Percentiles rank a stretch among this genome's conserved stretches.
Conservation (phyloP, 2,113 vertebrate genomes). For the Sander vitreus region DNA sequence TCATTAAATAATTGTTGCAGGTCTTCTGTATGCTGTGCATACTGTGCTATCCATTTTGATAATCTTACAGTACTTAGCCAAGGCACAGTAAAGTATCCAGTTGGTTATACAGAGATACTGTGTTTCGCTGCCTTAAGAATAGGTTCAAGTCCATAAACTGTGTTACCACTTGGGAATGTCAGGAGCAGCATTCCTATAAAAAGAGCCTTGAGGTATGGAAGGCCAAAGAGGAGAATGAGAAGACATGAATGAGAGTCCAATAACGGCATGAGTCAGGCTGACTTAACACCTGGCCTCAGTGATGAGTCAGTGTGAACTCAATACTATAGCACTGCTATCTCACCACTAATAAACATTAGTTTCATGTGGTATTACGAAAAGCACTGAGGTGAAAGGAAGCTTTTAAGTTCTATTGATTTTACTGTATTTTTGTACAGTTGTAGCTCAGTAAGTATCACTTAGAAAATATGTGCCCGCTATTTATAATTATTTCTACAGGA, state of each 20-base stretch:
- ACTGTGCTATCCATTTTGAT: not conserved
- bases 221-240: conserved; percentile 35
- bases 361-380: conserved; percentile 14
- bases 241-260: conserved; percentile 25
- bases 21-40: not conserved
- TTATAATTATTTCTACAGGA: conserved; percentile 57
- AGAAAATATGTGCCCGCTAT: conserved; percentile 12
- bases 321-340: conserved; percentile 18
- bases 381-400: conserved; percentile 44
- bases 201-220: conserved; percentile 40
- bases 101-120: not conserved
- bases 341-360: conserved; percentile 46
- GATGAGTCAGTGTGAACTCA: conserved; percentile 69
- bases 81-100: not conserved
- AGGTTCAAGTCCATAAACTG: conserved; percentile 36
- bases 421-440: conserved; percentile 5
- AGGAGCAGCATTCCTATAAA: conserved; percentile 54
- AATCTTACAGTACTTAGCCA: not conserved
- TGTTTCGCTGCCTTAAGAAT: conserved; percentile 16
- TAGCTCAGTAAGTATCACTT: conserved; percentile 17
- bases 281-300: conserved; percentile 75
- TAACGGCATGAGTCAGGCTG: conserved; percentile 49
- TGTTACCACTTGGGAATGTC: conserved; percentile 48
- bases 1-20: not conserved
- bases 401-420: conserved; percentile 18